Evolutionary conservation across 2,888 invertebrate species (phyloP), one percentile per base, ranked within the genome.

Genomic region (Polyommatus iphigenia): DNA sequence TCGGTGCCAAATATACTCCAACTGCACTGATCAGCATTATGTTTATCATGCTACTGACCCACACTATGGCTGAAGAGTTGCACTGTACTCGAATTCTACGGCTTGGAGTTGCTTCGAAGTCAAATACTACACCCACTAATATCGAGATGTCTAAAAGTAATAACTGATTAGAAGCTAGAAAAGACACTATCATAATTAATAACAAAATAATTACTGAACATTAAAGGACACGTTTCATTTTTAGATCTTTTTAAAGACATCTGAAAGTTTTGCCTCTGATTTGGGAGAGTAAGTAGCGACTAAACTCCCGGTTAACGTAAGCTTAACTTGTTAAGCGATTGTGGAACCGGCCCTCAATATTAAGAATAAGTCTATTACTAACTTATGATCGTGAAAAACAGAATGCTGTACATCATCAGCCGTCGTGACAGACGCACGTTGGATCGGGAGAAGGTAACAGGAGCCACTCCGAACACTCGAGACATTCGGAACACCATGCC

Each of bases 1-100:
- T 15, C 10, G 78, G 72, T 10, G 79, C 79, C 2, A 36, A 76
- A 41, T 79, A 80, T 2, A 77, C 78, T 0, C 79, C 79, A 36
- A 79, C 76, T 41, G 78, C 72, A 13, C 76, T 72, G 18, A 81
- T 78, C 2, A 78, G 8, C 32, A 78, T 78, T 6, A 80, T 62
- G 10, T 78, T 78, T 6, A 54, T 50, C 4, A 79, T 24, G 50
- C 78, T 81, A 2, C 76, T 59, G 5, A 80, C 71, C 81, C 80
- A 79, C 8, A 81, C 77, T 15, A 79, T 24, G 6, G 67, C 62
- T 0, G 77, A 77, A 7, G 79, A 79, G 2, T 79, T 41, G 15
- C 77, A 73, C 15, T 73, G 71, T 32, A 78, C 77, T 13, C 79
- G 78, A 8, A 79, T 20, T 0, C 80, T 79, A 8, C 62, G 75